phyloP scores from a whole-genome alignment of 2,888 invertebrate genomes.

The Empis stercorea region DNA sequence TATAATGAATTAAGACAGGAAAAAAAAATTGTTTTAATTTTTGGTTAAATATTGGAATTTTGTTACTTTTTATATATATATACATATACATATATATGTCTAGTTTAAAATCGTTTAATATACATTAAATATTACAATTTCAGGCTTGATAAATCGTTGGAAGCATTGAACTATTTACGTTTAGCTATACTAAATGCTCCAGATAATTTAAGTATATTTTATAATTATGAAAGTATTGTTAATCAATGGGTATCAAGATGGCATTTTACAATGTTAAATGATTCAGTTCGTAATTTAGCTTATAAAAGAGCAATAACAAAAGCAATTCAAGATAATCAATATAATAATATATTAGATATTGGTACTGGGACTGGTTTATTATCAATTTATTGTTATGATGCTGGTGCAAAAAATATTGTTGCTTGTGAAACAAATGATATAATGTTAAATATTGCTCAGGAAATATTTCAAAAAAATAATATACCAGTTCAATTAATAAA shows the following conservation, averaged over 20 bases:
- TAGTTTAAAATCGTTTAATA: too few relatives aligned
- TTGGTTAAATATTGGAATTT: too few relatives aligned
- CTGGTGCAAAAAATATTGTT: constrained; percentile 42
- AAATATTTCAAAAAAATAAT: constrained; percentile 40
- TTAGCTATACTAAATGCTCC: constrained; percentile 10
- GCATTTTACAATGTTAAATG: constrained; percentile 78
- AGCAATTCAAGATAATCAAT: constrained; percentile 37
- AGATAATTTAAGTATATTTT: constrained; percentile 7
- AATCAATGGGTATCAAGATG: constrained; percentile 60
- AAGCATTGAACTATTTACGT: constrained; percentile 12
- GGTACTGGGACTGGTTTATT: constrained; percentile 67
- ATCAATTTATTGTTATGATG: constrained; percentile 50
- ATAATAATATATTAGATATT: constrained; percentile 52
- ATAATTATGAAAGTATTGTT: constrained; percentile 39
- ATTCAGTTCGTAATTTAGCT: constrained; percentile 50
- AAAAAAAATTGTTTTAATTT: too few relatives aligned
- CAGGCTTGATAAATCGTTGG: constrained; percentile 13
- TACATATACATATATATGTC: too few relatives aligned
- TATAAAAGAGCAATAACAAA: constrained; percentile 50
- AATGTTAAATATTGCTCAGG: constrained; percentile 48
- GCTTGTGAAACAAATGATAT: constrained; percentile 55
- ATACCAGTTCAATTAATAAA: constrained; percentile 41
- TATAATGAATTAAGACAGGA: too few relatives aligned
- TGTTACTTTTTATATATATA: too few relatives aligned
- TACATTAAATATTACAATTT: constrained; percentile 1